Conservation (phyloP, 1,140 invertebrate species). For the Drepana arcuata region DNA sequence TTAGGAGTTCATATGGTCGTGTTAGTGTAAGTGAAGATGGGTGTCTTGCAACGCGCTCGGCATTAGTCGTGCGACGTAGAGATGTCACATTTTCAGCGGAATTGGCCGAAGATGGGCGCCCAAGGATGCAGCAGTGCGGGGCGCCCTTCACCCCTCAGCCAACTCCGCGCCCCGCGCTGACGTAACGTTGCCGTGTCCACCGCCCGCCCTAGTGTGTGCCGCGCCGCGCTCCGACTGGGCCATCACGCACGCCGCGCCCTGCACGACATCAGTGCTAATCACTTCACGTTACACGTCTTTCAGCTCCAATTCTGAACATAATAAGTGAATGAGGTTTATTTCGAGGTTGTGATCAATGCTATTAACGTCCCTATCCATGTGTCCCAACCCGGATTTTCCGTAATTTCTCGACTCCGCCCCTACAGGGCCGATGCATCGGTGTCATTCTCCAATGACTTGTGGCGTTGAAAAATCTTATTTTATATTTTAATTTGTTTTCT, state of each 20-base stretch:
- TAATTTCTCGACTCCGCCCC: slow-evolving; percentile 33
- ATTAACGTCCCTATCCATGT: slow-evolving; percentile 16
- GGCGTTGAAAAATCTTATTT: slow-evolving; percentile 37
- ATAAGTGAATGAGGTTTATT: slow-evolving; percentile 51
- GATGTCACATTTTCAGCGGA: slow-evolving; percentile 48
- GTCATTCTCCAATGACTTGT: slow-evolving; percentile 50
- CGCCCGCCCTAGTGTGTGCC: slow-evolving; percentile 67
- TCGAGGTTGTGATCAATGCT: slow-evolving; percentile 34
- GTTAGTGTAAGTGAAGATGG: no score
- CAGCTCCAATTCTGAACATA: slow-evolving; percentile 44
- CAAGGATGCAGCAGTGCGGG: slow-evolving; percentile 62
- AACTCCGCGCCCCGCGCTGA: slow-evolving; percentile 50
- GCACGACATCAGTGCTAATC: slow-evolving; percentile 50
- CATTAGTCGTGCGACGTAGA: no score
- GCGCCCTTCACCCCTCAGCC: slow-evolving; percentile 18
- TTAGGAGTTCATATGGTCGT: no score
- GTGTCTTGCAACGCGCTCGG: no score
- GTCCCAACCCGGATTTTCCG: slow-evolving; percentile 16
- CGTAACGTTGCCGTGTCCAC: slow-evolving; percentile 63
- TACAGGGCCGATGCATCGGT: slow-evolving; percentile 45
- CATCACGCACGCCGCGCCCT: slow-evolving; percentile 43
- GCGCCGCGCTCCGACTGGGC: slow-evolving; percentile 56
- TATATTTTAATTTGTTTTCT: neutral
- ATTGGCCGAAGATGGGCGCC: slow-evolving; percentile 45
- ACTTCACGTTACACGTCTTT: slow-evolving; percentile 58